These are phyloP conservation scores for Meganola albula DNA, from an alignment of 2,888 invertebrate genomes.

Conservation along the genomic window DNA sequence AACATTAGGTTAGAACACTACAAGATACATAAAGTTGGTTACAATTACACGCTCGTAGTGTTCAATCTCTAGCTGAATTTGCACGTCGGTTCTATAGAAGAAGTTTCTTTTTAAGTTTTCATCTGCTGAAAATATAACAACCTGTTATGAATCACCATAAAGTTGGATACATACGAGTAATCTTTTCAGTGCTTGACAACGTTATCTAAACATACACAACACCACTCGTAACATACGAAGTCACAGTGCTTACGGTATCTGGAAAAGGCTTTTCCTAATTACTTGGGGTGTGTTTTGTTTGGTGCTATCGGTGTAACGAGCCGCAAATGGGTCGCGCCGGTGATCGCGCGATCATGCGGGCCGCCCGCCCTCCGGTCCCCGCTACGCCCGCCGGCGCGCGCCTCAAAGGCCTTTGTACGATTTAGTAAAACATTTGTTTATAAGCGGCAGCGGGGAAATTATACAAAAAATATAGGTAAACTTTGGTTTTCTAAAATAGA, in stretches of 20 bases:
- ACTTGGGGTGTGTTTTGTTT: conserved; percentile 76
- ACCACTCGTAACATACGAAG: conserved; percentile 27
- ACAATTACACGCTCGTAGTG: too few species aligned
- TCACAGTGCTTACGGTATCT: conserved; percentile 71
- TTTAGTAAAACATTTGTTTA: conserved; percentile 25
- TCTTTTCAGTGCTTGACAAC: too few species aligned
- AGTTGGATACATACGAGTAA: too few species aligned
- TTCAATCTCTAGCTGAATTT: too few species aligned
- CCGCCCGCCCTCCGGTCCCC: conserved; percentile 52
- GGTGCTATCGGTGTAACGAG: conserved; percentile 76
- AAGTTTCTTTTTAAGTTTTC: too few species aligned
- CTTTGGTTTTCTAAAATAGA: too few species aligned
- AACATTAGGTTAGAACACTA: too few species aligned
- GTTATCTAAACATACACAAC: conserved; percentile 9
- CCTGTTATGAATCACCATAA: too few species aligned
- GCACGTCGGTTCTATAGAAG: too few species aligned
- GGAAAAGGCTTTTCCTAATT: conserved; percentile 76
- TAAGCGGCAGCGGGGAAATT: conserved; percentile 33
- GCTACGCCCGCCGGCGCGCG: conserved; percentile 31
- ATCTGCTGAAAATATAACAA: not conserved
- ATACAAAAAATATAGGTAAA: too few species aligned
- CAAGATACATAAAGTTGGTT: too few species aligned
- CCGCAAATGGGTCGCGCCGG: conserved; percentile 70
- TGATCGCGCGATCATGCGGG: conserved; percentile 75
- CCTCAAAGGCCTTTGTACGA: conserved; percentile 76